Conservation (phyloP, 2,113 vertebrate species). For the Equus quagga region DNA sequence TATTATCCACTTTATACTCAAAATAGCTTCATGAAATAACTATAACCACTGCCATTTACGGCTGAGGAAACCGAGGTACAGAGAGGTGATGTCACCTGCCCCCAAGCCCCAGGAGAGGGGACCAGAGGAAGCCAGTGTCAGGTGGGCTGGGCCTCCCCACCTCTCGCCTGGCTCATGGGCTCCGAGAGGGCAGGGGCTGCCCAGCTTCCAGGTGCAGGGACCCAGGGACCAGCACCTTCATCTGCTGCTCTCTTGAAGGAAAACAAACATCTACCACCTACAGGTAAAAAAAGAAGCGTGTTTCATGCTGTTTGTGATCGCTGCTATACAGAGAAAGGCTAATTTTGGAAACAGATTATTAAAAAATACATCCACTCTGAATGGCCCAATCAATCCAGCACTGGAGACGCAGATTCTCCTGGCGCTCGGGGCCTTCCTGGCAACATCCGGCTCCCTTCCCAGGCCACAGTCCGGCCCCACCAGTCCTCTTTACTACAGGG, state of each 20-base stretch:
- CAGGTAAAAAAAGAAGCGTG: conserved; percentile 29
- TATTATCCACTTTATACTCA: background rate
- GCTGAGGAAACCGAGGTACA: accelerated
- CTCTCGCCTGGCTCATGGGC: accelerated
- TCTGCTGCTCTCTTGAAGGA: background rate
- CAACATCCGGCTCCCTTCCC: background rate
- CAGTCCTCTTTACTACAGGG: background rate
- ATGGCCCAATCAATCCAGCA: conserved; percentile 69
- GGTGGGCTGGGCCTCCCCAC: accelerated
- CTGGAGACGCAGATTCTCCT: conserved; percentile 9
- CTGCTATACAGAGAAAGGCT: conserved; percentile 77
- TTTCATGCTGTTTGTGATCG: conserved; percentile 67
- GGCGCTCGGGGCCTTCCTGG: background rate
- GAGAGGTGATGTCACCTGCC: too few relatives aligned
- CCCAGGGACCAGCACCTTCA: background rate
- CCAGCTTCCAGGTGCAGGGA: background rate
- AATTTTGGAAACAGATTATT: conserved; percentile 84
- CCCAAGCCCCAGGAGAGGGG: background rate
- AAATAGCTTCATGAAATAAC: accelerated
- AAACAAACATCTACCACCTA: conserved; percentile 22
- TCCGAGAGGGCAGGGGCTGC: accelerated
- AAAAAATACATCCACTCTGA: conserved; percentile 79
- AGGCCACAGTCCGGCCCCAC: accelerated
- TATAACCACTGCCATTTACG: accelerated
- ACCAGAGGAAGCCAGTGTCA: background rate